Evolutionary conservation across 1,140 invertebrate genomes (phyloP).

Genomic region (Nephila pilipes): DNA sequence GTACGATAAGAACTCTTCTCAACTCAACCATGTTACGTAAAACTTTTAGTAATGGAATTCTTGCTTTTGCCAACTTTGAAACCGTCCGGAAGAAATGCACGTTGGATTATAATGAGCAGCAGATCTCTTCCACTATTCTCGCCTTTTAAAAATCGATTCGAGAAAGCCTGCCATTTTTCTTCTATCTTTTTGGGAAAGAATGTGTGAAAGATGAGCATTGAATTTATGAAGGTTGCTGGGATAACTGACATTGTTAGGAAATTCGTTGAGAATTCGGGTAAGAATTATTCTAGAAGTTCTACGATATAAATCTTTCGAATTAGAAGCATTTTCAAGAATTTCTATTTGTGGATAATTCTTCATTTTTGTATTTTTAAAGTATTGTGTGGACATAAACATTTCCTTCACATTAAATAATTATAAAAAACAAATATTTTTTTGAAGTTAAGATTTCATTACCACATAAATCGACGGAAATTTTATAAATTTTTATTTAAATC

Average conservation of each 20-base stretch:
- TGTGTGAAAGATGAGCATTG: neutral
- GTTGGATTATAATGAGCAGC: neutral
- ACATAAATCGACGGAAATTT: too few relatives aligned
- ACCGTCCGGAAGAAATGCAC: neutral
- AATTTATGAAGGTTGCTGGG: neutral
- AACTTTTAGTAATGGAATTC: constrained; percentile 42
- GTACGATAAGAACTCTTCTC: constrained; percentile 46
- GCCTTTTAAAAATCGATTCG: constrained; percentile 25
- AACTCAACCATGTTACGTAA: constrained; percentile 52
- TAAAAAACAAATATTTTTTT: neutral
- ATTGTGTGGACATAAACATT: neutral
- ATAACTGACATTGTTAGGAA: neutral
- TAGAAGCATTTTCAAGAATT: neutral
- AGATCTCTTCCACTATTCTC: neutral
- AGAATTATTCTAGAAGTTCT: neutral
- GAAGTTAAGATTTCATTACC: too few relatives aligned
- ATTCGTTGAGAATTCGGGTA: neutral
- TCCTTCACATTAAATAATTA: neutral
- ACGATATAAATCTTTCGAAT: constrained; percentile 13
- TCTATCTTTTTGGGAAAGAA: neutral
- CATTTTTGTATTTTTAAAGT: neutral
- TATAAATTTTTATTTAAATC: too few relatives aligned
- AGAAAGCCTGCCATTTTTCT: neutral
- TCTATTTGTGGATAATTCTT: neutral
- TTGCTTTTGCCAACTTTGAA: constrained; percentile 9